These are phyloP conservation scores for Aleiodes sp. DNA, from an alignment of 1,140 invertebrate species.

Conservation along the genomic window DNA sequence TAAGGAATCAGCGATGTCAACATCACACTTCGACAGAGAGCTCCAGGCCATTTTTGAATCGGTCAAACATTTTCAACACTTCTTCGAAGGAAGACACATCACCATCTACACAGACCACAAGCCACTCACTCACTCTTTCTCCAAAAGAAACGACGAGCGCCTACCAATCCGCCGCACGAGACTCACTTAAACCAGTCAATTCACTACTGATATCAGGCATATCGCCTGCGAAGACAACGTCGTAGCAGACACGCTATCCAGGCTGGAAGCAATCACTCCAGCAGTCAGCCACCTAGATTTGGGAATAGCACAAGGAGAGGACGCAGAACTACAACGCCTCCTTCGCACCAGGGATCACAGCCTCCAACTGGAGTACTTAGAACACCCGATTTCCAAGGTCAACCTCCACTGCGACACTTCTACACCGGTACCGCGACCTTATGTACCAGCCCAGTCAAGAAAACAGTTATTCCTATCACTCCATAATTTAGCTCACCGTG, in stretches of 20 bases:
- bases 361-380: too few relatives aligned
- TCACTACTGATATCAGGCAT: constrained; percentile 50
- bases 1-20: not conserved
- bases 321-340: too few relatives aligned
- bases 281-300: too few relatives aligned
- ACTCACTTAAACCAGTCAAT: constrained; percentile 51
- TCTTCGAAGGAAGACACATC: constrained; percentile 49
- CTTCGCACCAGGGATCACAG: too few relatives aligned
- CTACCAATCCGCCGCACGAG: constrained; percentile 45
- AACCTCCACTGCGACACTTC: too few relatives aligned
- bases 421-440: too few relatives aligned
- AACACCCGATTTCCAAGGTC: too few relatives aligned
- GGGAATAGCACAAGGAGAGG: too few relatives aligned
- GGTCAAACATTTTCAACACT: constrained; percentile 47
- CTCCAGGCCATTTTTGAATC: constrained; percentile 50
- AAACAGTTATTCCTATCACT: not conserved
- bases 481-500: not conserved
- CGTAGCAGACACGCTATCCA: not conserved
- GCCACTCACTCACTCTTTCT: constrained; percentile 50
- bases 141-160: constrained; percentile 45
- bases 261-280: not conserved
- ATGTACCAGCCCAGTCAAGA: not conserved
- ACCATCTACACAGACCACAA: constrained; percentile 56
- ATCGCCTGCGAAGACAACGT: constrained; percentile 42
- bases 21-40: constrained; percentile 55